These are phyloP conservation scores for Protomyctophum bolini DNA, from an alignment of 2,113 vertebrate species.

Conservation along the genomic window DNA sequence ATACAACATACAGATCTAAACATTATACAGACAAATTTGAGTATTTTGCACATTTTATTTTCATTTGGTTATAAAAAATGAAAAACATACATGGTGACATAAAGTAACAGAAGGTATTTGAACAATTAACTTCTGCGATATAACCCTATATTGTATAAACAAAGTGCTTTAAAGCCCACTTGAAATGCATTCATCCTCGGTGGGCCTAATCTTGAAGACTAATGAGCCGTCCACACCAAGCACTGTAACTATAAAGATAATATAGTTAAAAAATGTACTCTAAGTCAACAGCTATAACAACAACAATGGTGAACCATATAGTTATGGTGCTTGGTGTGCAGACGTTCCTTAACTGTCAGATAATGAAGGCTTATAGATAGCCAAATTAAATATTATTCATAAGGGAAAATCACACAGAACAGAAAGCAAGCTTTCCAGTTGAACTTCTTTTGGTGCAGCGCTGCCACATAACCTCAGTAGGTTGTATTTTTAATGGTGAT, in stretches of 20 bases:
- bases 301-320: neutral
- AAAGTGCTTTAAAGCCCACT: neutral
- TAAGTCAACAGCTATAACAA: too few relatives aligned
- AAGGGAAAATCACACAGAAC: conserved; percentile 6
- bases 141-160: conserved; percentile 6
- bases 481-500: conserved; percentile 80
- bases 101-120: neutral
- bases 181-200: neutral
- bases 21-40: neutral
- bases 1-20: neutral
- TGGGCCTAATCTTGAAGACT: too few relatives aligned
- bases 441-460: neutral
- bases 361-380: neutral
- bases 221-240: too few relatives aligned
- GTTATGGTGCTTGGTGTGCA: too few relatives aligned
- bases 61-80: conserved; percentile 16
- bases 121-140: neutral
- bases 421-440: neutral
- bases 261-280: too few relatives aligned
- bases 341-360: neutral
- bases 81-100: neutral
- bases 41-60: neutral
- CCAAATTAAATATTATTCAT: conserved; percentile 19
- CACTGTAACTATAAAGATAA: too few relatives aligned
- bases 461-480: conserved; percentile 57